Base-by-base conservation (phyloP, 2,797 vertebrate genomes). In the Sebastes trivittatus region DNA sequence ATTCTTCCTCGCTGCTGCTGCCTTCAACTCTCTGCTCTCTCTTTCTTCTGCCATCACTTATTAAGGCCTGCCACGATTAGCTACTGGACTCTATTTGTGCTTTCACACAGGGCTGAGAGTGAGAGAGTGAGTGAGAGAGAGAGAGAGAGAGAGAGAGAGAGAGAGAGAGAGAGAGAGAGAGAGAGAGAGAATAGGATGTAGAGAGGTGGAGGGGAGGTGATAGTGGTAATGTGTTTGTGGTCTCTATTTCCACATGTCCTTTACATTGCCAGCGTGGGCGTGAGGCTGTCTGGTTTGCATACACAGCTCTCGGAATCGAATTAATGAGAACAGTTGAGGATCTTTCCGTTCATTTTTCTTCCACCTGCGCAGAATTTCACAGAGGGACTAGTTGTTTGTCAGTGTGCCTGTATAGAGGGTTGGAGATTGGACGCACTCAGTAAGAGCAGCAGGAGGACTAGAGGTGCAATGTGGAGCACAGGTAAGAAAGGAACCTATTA, bases 401-500 rank as follows among this genome's bases (percentile, higher is more conserved):
- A 71, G 72, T 79, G 77, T 72, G 69, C 64, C 38, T 75, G 63
- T 56, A 54, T 36, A 85, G 42, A 18, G 38, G 56, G 25, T 78
- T 73, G 38, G 81, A 77, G 62, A 72, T 82, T 83, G 81, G 71
- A 89, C 42, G 77, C 29, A 42, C 63, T 80, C 73, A 70, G 70
- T 52, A 63, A 70, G 18, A 64, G 72, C 83, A 65, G 79, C 83
- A 88, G 77, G 71, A 78, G 78, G 75, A 84, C 65, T 52, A 46
- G 85, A 91, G 77, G 76, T 76, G 54, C 65, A 89, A 96, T 96
- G 95, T 96, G 96, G 96, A 90, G 89, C 85, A 83, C 95, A 96
- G 95, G 96, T 96, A 95, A 89, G 93, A 73, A 78, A 76, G 25
- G 3, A 77, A 60, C n/a, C 20, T 74, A 3, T 80, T 59, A 36